Evolutionary conservation across 1,140 invertebrate genomes (phyloP), one percentile per base, ranked within the genome.

Genomic region (Aphelenchoides besseyi): DNA sequence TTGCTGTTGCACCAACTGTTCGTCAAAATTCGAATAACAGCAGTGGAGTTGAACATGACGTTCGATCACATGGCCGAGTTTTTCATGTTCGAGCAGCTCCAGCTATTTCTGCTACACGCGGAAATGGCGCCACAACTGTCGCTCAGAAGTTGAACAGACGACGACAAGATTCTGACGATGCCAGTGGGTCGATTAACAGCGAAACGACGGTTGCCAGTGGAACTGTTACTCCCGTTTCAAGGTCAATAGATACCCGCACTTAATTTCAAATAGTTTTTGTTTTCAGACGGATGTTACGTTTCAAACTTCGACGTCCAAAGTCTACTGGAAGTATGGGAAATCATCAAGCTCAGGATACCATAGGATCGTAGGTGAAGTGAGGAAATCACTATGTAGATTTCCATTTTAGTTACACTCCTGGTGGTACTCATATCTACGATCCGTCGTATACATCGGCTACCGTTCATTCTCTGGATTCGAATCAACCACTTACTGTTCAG

Each of bases 371-470:
- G n/a, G n/a, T n/a, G n/a, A n/a, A n/a, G n/a, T n/a, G n/a, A n/a
- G n/a, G n/a, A n/a, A n/a, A n/a, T n/a, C n/a, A n/a, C n/a, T n/a
- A n/a, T n/a, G n/a, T n/a, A n/a, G n/a, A n/a, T n/a, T n/a, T n/a
- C n/a, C n/a, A n/a, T n/a, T n/a, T n/a, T n/a, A n/a, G n/a, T n/a
- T n/a, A 8, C 55, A 59, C 18, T 12, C 5, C 18, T 59, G 52
- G 63, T n/a, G 62, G 73, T 36, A 75, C 54, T 12, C 69, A 48
- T 35, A 37, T n/a, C 3, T 81, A 81, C 52, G 79, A 83, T 57
- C 67, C 78, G 23, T 79, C 75, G 26, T 74, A 66, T 48, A 83
- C 81, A 9, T 80, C 76, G 9, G 80, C 82, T 1, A 83, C 81
- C 0, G 73, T 83, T 57, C 81, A 84, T 61, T 82, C 80, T 3